phyloP scores from a whole-genome alignment of 1,140 invertebrate species.

The Aphis craccivora region DNA sequence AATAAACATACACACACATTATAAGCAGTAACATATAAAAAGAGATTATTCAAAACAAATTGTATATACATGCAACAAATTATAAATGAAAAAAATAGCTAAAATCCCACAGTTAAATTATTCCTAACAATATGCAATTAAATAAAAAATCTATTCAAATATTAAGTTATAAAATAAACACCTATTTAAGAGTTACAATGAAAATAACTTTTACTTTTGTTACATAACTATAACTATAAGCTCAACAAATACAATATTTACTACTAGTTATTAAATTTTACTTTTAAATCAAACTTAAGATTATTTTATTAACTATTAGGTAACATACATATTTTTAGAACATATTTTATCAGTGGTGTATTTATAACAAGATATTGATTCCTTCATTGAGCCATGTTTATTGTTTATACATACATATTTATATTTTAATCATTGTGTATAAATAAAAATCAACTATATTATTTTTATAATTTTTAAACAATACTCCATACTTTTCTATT shows the following conservation, averaged over 20 bases:
- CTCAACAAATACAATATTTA: not conserved
- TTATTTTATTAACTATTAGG: not conserved
- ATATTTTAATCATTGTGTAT: not conserved
- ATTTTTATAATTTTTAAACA: not conserved
- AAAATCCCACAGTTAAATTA: not conserved
- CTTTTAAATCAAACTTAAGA: not conserved
- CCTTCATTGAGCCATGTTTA: not conserved
- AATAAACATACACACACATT: not conserved
- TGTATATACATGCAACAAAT: not conserved
- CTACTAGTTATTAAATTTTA: not conserved
- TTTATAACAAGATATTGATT: not conserved
- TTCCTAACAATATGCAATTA: not conserved
- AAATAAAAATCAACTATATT: not conserved
- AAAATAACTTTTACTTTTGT: not conserved
- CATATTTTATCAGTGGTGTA: not conserved
- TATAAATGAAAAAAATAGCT: not conserved
- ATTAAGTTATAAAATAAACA: not conserved
- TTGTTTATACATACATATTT: not conserved
- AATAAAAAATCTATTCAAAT: not conserved
- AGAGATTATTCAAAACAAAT: not conserved
- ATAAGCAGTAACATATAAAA: not conserved
- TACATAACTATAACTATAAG: no score
- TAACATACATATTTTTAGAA: not conserved
- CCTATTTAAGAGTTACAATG: not conserved
- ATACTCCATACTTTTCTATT: not conserved